A percentile compares a stretch with the other conserved stretches of the same genome.
Conservation (phyloP, 2,113 vertebrate genomes). For the Leucosticte australis region DNA sequence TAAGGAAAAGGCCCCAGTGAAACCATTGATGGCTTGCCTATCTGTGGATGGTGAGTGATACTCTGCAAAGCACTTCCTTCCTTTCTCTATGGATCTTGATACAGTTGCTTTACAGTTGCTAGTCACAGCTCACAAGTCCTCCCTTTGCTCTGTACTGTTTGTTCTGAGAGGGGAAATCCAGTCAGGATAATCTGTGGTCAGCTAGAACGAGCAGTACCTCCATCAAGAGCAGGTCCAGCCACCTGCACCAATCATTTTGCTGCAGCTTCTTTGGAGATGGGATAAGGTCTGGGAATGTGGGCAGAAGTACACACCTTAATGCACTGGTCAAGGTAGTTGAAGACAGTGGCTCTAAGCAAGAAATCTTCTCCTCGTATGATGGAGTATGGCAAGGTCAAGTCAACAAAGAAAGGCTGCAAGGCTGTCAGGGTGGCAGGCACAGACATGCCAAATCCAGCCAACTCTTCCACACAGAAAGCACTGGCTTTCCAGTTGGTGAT, state of each 20-base stretch:
- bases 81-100: not conserved
- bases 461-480: slow-evolving; percentile 79
- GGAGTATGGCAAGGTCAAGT: slow-evolving; percentile 82
- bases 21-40: not conserved
- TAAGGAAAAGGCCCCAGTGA: not conserved
- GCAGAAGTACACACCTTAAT: slow-evolving; percentile 34
- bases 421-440: slow-evolving; percentile 59
- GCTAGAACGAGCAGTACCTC: not conserved
- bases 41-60: not conserved
- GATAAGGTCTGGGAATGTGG: not conserved
- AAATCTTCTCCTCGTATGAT: slow-evolving; percentile 80
- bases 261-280: not conserved
- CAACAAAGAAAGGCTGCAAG: slow-evolving; percentile 86
- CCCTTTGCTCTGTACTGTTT: not conserved
- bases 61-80: not conserved
- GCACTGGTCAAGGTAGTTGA: slow-evolving; percentile 62
- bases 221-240: not conserved
- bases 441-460: slow-evolving; percentile 79
- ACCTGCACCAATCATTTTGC: not conserved
- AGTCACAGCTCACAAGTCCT: not conserved
- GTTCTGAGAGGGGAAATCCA: not conserved
- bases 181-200: not conserved
- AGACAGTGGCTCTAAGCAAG: slow-evolving; percentile 77
- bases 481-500: slow-evolving; percentile 85
- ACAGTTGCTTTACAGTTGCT: not conserved